Base-by-base conservation (phyloP, 23 tunicate species). In the Halocynthia roretzi region DNA sequence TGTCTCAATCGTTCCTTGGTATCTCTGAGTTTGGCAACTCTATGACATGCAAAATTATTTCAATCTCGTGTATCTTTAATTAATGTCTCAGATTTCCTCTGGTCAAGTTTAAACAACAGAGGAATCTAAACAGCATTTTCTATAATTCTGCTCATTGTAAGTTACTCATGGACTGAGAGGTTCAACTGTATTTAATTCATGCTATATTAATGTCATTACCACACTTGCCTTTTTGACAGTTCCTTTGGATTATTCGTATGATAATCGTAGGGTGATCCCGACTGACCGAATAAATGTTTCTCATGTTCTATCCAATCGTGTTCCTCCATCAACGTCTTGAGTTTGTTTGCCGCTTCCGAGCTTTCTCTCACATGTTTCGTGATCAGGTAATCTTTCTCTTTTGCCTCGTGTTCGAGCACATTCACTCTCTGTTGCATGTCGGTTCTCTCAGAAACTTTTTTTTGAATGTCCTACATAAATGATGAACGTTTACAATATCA, bases 251-350 rank as follows among this genome's bases (percentile, higher is more conserved):
- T 87, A 63, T 84, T 87, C 20, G 84, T 86, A 53, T 81, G 7
- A 76, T 87, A 93, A 76, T 93, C 98, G 69, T 86, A 93, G 5
- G 85, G 84, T 10, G 94, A 80, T 31, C 89, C 93, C 10, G 79
- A 14, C 8, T 75, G 44, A 7, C 94, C 98, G 50, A 93, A 93
- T 58, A 75, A 31, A 7, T 71, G 70, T 66, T 76, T 80, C 54
- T 93, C 98, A 50, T 67, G 82, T 52, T 80, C 77, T 52, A 93
- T 93, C 98, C 98, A 93, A 7, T 87, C 94, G 64, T 87, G 67
- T 53, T 93, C 98, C 51, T 73, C 81, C 61, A 78, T 56, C 71
- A 93, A 52, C 9, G 57, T 50, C 20, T 79, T 53, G 8, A 90
- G 82, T 70, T 82, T 85, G 67, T 90, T 61, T 0, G 86, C 53